Percentiles rank a stretch among this genome's conserved stretches.
These are phyloP conservation scores for Vidua macroura DNA, from an alignment of 2,113 vertebrate genomes.

Conservation along the genomic window DNA sequence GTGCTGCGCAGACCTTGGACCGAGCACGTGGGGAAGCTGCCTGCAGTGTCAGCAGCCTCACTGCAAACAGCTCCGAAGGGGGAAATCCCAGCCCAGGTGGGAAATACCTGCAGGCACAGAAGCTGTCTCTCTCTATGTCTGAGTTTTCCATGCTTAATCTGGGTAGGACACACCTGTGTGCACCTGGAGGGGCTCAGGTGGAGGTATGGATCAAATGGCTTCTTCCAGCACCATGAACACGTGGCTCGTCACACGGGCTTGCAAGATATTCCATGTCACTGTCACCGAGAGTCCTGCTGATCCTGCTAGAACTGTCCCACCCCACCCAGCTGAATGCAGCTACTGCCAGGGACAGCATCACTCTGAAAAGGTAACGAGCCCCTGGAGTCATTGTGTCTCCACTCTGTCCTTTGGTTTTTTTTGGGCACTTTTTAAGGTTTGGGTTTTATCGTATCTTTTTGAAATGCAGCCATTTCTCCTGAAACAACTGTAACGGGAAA, in stretches of 20 bases:
- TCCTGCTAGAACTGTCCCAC: background rate
- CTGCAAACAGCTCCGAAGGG: background rate
- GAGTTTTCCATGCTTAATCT: background rate
- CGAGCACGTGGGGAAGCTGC: background rate
- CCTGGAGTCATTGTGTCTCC: accelerated
- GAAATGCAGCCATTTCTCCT: background rate
- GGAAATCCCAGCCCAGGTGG: background rate
- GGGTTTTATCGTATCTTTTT: background rate
- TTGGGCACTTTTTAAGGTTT: accelerated
- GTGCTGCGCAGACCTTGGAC: background rate
- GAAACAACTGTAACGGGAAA: background rate
- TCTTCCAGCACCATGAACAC: background rate
- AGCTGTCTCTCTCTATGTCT: background rate
- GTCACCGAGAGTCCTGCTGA: background rate
- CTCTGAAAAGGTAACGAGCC: background rate
- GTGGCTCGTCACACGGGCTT: accelerated
- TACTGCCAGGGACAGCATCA: background rate
- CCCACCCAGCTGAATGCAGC: too few relatives aligned
- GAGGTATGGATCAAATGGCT: background rate
- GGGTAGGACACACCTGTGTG: accelerated
- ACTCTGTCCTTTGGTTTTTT: background rate
- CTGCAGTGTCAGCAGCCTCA: background rate
- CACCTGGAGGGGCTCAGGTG: background rate
- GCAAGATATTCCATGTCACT: background rate
- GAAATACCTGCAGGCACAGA: background rate